phyloP scores from a whole-genome alignment of 2,888 invertebrate genomes.

The Eupsilia transversa region DNA sequence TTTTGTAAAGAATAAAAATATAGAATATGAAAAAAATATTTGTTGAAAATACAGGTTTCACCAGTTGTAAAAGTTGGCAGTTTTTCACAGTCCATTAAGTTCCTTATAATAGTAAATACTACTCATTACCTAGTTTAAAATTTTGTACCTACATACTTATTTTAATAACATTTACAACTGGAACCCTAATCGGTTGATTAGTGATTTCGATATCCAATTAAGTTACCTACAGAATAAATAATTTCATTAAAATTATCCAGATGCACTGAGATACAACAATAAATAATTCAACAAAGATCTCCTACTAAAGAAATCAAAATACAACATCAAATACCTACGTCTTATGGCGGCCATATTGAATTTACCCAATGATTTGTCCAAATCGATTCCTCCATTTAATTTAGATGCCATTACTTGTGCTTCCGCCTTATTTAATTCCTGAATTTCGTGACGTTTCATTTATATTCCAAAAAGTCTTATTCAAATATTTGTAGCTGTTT shows the following conservation, averaged over 20 bases:
- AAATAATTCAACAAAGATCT: slow-evolving; percentile 7
- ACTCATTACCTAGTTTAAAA: too few species aligned
- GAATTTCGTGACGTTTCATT: slow-evolving; percentile 36
- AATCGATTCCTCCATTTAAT: slow-evolving; percentile 52
- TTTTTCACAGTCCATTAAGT: not conserved
- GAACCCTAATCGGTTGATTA: too few species aligned
- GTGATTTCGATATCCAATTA: too few species aligned
- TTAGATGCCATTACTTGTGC: slow-evolving; percentile 41
- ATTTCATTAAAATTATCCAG: not conserved
- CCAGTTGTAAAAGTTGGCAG: not conserved
- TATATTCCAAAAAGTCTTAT: slow-evolving; percentile 28
- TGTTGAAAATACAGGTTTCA: too few species aligned
- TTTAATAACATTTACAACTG: not conserved
- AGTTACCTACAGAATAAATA: not conserved
- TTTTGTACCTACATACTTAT: too few species aligned
- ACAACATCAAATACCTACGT: slow-evolving; percentile 3
- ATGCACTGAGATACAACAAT: not conserved
- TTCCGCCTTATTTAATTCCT: slow-evolving; percentile 25
- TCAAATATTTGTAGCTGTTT: slow-evolving; percentile 6
- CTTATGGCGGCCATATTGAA: slow-evolving; percentile 33
- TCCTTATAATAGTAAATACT: too few species aligned
- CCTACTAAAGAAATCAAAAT: not conserved
- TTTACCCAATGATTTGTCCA: slow-evolving; percentile 40
- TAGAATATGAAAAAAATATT: too few species aligned
- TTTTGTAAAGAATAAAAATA: not conserved